Conservation (phyloP, 2,113 vertebrate genomes). For the Muntiacus reevesi region DNA sequence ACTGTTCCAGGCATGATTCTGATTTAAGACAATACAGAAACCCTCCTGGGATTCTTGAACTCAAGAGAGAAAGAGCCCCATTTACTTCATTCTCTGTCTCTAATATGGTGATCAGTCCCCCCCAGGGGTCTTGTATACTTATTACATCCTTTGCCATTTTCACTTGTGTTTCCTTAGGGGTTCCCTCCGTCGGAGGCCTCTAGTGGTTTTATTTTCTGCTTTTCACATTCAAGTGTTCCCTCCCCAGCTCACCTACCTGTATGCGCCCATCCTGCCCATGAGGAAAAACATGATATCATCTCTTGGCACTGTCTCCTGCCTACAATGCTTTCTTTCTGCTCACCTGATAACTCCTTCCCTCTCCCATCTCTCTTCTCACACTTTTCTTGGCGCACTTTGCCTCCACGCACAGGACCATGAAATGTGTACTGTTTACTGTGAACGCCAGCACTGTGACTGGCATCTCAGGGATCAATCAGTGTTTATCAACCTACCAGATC, state of each 20-base stretch:
- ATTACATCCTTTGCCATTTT: neutral
- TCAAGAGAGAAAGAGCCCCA: neutral
- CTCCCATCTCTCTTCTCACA: neutral
- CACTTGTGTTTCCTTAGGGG: neutral
- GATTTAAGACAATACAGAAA: neutral
- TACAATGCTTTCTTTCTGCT: neutral
- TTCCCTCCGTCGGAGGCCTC: neutral
- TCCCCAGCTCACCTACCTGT: neutral
- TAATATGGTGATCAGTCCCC: fast-evolving
- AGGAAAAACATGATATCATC: neutral
- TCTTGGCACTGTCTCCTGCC: neutral
- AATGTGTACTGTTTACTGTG: neutral
- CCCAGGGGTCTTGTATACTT: neutral
- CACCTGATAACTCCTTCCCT: neutral
- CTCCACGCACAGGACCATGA: neutral
- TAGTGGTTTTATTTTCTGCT: neutral
- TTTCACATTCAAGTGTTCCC: neutral
- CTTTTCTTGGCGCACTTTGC: neutral
- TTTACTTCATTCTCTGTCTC: neutral
- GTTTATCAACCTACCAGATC: neutral
- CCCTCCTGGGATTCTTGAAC: neutral
- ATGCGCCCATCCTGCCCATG: fast-evolving
- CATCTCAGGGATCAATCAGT: neutral
- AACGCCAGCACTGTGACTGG: neutral
- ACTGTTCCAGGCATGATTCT: neutral